A percentile compares a stretch with the other conserved stretches of the same genome.
Conservation (phyloP, 2,888 invertebrate species). For the Diabrotica balteata region DNA sequence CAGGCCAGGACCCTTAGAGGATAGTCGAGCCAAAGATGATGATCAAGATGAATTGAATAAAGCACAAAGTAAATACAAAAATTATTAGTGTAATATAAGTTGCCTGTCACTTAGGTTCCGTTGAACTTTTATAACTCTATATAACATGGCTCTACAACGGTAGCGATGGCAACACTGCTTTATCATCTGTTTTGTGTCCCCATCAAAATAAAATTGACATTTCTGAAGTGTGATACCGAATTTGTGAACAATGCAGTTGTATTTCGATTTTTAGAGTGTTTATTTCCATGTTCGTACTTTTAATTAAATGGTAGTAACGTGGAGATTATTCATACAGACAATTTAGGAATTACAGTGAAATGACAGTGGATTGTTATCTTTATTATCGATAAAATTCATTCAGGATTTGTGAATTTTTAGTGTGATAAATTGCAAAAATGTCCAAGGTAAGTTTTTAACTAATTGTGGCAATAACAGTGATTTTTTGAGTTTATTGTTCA, state of each 20-base stretch:
- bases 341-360: conserved; percentile 1
- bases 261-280: conserved; percentile 1
- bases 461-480: not conserved
- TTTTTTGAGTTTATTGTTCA: no score
- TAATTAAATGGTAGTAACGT: not conserved
- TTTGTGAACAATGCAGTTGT: conserved; percentile 2
- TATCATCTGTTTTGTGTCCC: not conserved
- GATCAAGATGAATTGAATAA: no score
- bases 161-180: not conserved
- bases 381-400: conserved; percentile 16
- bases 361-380: conserved; percentile 20
- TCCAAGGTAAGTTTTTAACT: conserved; percentile 16
- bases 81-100: no score
- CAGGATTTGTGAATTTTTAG: conserved; percentile 13
- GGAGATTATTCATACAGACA: not conserved
- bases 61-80: no score
- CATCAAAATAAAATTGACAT: conserved; percentile 1
- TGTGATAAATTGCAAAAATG: conserved; percentile 17
- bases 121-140: no score
- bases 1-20: no score
- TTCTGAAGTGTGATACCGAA: not conserved
- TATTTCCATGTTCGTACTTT: not conserved
- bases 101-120: no score
- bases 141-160: no score
- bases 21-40: no score